These are phyloP conservation scores for Chauna torquata DNA, from an alignment of 2,113 vertebrate genomes.

Conservation along the genomic window DNA sequence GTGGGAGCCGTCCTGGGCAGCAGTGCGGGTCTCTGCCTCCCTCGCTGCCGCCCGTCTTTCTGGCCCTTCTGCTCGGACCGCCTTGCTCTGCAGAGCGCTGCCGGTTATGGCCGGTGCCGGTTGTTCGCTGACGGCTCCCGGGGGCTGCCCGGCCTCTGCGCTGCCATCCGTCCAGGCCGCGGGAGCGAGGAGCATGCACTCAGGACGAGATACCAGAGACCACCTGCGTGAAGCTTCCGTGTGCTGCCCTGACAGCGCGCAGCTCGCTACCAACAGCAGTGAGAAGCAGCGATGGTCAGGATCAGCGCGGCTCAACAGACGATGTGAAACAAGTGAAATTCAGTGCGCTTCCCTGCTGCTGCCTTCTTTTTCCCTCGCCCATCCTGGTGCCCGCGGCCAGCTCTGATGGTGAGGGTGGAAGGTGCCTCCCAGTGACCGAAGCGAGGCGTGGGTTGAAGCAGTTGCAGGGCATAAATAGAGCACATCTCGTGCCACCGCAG, in stretches of 20 bases:
- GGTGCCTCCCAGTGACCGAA: background rate
- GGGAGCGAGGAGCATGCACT: background rate
- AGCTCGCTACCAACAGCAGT: background rate
- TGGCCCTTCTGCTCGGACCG: too few species aligned
- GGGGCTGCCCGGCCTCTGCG: background rate
- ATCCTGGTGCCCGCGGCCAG: accelerated
- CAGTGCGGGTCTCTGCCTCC: accelerated
- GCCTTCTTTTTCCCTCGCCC: background rate
- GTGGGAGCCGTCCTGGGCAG: background rate
- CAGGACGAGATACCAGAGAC: background rate
- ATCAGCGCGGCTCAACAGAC: accelerated
- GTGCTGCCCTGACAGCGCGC: background rate
- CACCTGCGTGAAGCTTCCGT: background rate
- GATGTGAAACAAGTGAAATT: background rate
- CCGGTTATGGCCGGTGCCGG: background rate
- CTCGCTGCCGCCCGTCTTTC: background rate
- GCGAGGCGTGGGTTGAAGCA: accelerated
- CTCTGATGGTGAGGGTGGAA: background rate
- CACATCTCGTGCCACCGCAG: background rate
- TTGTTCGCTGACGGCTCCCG: background rate
- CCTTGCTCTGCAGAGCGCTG: too few species aligned
- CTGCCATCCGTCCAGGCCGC: background rate
- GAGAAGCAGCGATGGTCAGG: background rate
- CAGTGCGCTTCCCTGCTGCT: background rate
- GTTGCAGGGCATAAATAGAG: background rate